phyloP scores from a whole-genome alignment of 2,113 vertebrate species.

The Tenebrosternarchus preto region DNA sequence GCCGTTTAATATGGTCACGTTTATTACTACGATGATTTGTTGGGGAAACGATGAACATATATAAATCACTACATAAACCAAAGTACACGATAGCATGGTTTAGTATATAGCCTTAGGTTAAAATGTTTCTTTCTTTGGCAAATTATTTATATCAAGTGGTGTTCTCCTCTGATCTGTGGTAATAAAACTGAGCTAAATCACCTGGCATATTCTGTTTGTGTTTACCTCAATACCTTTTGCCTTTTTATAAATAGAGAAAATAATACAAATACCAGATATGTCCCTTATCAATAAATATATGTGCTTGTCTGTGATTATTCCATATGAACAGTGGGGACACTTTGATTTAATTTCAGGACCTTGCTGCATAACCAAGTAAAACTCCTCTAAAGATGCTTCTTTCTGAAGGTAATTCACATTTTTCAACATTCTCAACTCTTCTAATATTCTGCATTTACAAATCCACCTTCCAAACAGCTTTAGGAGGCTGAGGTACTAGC shows the following conservation, averaged over 20 bases:
- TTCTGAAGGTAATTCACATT: background rate
- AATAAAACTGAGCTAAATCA: background rate
- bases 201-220: background rate
- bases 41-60: no score
- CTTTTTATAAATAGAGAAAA: background rate
- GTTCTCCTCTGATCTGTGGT: background rate
- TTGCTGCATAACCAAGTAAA: no score
- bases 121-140: background rate
- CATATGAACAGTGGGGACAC: background rate
- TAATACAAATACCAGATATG: background rate
- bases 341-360: background rate
- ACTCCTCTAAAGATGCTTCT: background rate
- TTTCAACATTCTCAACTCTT: background rate
- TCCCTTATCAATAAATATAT: constrained; percentile 13
- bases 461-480: background rate
- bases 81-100: background rate
- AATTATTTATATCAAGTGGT: background rate
- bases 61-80: background rate
- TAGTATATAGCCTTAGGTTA: background rate
- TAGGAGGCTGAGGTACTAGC: background rate
- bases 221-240: no score
- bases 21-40: constrained; percentile 6
- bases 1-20: background rate
- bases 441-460: background rate
- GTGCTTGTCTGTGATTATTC: background rate